Conservation (phyloP, 2,888 invertebrate species). For the Drosophila peninsularis region DNA sequence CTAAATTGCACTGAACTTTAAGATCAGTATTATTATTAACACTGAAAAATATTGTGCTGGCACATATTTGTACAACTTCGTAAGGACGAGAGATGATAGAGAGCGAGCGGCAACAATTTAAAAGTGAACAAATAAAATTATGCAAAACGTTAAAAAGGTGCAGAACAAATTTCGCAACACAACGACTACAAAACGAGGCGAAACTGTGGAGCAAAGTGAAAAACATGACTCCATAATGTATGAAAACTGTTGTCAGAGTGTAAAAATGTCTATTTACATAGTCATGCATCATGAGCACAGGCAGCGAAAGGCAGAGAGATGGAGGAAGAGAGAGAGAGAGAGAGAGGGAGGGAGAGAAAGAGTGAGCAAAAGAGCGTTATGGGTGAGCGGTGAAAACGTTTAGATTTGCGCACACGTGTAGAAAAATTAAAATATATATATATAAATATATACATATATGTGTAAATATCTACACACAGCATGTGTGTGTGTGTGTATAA, state of each 20-base stretch:
- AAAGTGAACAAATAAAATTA: constrained; percentile 75
- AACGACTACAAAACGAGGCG: constrained; percentile 15
- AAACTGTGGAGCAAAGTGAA: constrained; percentile 28
- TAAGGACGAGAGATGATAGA: constrained; percentile 7
- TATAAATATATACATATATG: constrained; percentile 43
- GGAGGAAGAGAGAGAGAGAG: neutral
- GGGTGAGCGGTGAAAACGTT: constrained; percentile 34
- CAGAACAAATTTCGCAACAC: constrained; percentile 45
- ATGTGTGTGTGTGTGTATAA: constrained; percentile 25
- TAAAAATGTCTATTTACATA: constrained; percentile 76
- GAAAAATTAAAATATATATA: constrained; percentile 56
- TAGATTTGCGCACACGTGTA: constrained; percentile 52
- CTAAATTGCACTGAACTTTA: neutral
- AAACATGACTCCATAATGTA: constrained; percentile 61
- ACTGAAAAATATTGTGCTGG: constrained; percentile 12
- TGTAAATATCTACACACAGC: constrained; percentile 4
- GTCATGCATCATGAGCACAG: constrained; percentile 70
- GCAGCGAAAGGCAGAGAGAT: neutral
- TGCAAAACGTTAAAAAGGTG: constrained; percentile 56
- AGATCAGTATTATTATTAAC: constrained; percentile 9
- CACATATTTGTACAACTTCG: constrained; percentile 24
- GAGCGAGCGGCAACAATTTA: constrained; percentile 49
- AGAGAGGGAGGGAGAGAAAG: neutral
- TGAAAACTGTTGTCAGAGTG: constrained; percentile 73
- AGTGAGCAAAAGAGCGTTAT: constrained; percentile 1